These are phyloP conservation scores for Onchidella celtica DNA, from an alignment of 2,888 invertebrate species.

Conservation along the genomic window DNA sequence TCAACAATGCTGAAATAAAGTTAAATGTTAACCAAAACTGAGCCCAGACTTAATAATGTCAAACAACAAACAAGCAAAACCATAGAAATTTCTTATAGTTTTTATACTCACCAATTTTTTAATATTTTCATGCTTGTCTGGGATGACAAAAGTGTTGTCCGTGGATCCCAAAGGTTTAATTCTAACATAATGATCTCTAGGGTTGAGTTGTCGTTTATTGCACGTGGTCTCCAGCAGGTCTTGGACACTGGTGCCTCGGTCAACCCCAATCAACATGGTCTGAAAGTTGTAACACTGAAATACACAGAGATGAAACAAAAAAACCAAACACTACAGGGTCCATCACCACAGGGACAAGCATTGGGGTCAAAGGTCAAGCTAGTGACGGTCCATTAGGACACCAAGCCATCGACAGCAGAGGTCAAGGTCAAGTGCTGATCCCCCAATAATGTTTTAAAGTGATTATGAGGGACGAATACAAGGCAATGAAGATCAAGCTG, in stretches of 20 bases:
- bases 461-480: background rate
- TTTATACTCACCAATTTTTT: conserved; percentile 86
- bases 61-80: too few relatives aligned
- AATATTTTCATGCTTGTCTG: conserved; percentile 95
- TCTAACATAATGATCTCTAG: conserved; percentile 96
- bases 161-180: conserved; percentile 89
- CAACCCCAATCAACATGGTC: conserved; percentile 72
- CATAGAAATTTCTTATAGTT: too few relatives aligned
- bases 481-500: too few relatives aligned
- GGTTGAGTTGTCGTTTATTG: conserved; percentile 93
- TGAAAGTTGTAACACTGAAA: conserved; percentile 64
- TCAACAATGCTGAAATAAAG: too few relatives aligned
- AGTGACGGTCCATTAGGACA: background rate
- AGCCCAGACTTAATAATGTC: too few relatives aligned
- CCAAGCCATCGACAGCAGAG: background rate
- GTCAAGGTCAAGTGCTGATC: background rate
- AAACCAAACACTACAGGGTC: conserved; percentile 16
- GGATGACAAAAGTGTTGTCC: conserved; percentile 95
- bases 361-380: background rate
- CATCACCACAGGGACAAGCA: conserved; percentile 27
- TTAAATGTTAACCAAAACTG: too few relatives aligned
- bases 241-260: conserved; percentile 90
- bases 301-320: conserved; percentile 34
- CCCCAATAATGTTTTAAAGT: background rate
- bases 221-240: conserved; percentile 96